These are phyloP conservation scores for Tyria jacobaeae DNA, from an alignment of 2,888 invertebrate species.

Conservation along the genomic window DNA sequence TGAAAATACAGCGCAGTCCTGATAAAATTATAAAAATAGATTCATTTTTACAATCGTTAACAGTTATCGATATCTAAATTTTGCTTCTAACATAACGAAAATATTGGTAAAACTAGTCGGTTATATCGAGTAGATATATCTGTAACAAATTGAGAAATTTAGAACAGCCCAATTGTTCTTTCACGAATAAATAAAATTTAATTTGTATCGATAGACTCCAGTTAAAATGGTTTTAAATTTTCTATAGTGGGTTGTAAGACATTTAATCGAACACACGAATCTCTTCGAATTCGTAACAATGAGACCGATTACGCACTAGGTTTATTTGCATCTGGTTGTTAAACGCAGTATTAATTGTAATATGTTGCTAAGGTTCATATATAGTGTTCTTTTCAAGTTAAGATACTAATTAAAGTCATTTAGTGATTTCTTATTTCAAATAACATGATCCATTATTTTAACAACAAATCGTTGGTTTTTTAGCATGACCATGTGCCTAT, in stretches of 20 bases:
- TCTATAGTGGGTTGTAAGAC: constrained; percentile 42
- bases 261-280: constrained; percentile 32
- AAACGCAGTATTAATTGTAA: not conserved
- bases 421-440: too few relatives aligned
- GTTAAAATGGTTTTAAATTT: constrained; percentile 49
- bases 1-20: not conserved
- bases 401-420: too few relatives aligned
- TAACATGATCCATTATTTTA: too few relatives aligned
- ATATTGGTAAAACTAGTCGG: constrained; percentile 33
- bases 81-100: constrained; percentile 21
- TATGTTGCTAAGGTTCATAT: too few relatives aligned
- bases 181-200: constrained; percentile 37
- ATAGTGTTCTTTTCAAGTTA: too few relatives aligned
- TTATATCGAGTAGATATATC: constrained; percentile 39
- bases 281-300: constrained; percentile 50
- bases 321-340: constrained; percentile 18
- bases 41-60: constrained; percentile 42
- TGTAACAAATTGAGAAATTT: constrained; percentile 50
- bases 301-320: constrained; percentile 45
- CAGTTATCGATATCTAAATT: constrained; percentile 33
- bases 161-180: constrained; percentile 52
- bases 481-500: too few relatives aligned
- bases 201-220: constrained; percentile 36
- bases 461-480: too few relatives aligned
- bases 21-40: constrained; percentile 40